Evolutionary conservation across 1,140 invertebrate species (phyloP).

Genomic region (Drosophila miranda): DNA sequence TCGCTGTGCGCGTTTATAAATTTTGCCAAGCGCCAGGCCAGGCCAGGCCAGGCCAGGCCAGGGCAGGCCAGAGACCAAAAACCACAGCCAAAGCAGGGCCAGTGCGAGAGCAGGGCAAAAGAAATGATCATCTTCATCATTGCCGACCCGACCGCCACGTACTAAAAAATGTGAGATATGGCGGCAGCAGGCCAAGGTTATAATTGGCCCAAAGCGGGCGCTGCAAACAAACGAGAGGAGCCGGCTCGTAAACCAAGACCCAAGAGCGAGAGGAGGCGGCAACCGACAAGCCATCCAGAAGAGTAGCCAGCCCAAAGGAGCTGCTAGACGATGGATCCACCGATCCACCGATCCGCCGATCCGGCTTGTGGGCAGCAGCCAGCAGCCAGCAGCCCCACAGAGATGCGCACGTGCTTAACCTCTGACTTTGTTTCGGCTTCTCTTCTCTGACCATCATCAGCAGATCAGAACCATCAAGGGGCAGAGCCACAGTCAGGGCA

Average conservation of each 20-base stretch:
- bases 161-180: constrained; percentile 78
- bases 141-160: constrained; percentile 55
- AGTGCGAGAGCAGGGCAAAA: constrained; percentile 32
- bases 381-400: constrained; percentile 15
- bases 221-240: constrained; percentile 68
- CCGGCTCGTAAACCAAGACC: constrained; percentile 60
- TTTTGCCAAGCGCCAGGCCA: constrained; percentile 74
- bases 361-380: constrained; percentile 47
- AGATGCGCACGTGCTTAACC: constrained; percentile 78
- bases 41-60: constrained; percentile 4
- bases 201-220: constrained; percentile 77
- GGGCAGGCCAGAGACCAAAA: neutral
- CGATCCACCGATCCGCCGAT: neutral
- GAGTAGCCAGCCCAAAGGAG: neutral
- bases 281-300: constrained; percentile 23
- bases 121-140: constrained; percentile 78
- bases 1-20: constrained; percentile 77
- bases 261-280: constrained; percentile 40
- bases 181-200: constrained; percentile 80
- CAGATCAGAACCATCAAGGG: constrained; percentile 12
- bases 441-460: constrained; percentile 34
- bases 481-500: neutral
- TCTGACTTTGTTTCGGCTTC: constrained; percentile 71
- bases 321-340: constrained; percentile 21
- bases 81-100: constrained; percentile 3